Conservation (phyloP, 1,140 invertebrate species). For the Danaus melanippus region DNA sequence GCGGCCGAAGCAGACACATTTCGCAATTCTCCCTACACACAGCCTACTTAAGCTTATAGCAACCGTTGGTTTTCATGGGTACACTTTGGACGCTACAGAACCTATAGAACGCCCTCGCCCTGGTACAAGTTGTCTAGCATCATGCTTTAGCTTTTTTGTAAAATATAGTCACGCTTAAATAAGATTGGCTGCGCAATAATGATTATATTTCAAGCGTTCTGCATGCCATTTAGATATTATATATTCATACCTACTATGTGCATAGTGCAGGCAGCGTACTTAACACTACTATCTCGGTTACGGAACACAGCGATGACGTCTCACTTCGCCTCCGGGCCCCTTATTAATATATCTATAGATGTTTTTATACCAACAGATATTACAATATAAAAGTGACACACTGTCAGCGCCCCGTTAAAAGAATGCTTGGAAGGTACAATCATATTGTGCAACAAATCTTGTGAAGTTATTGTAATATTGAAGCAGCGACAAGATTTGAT, state of each 20-base stretch:
- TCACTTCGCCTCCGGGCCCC: slow-evolving; percentile 32
- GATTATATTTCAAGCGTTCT: slow-evolving; percentile 76
- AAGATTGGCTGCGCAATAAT: slow-evolving; percentile 72
- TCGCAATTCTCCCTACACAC: slow-evolving; percentile 50
- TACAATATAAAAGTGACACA: slow-evolving; percentile 72
- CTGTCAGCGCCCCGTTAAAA: slow-evolving; percentile 56
- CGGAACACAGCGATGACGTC: slow-evolving; percentile 47
- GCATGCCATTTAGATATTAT: slow-evolving; percentile 74
- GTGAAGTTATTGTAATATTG: slow-evolving; percentile 72
- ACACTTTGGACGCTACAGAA: slow-evolving; percentile 67
- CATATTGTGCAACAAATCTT: slow-evolving; percentile 73
- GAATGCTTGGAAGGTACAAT: slow-evolving; percentile 71
- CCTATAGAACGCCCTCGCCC: slow-evolving; percentile 68
- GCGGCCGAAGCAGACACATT: slow-evolving; percentile 56
- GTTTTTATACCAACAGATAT: slow-evolving; percentile 25
- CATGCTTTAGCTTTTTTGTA: slow-evolving; percentile 72
- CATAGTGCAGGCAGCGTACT: slow-evolving; percentile 65
- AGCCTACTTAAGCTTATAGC: slow-evolving; percentile 67
- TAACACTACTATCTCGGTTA: slow-evolving; percentile 64
- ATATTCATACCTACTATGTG: slow-evolving; percentile 70
- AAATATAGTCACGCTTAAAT: slow-evolving; percentile 72
- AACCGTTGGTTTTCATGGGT: slow-evolving; percentile 69
- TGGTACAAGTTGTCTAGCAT: slow-evolving; percentile 71
- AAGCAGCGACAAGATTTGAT: slow-evolving; percentile 65
- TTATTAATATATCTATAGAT: slow-evolving; percentile 28